Base-by-base conservation (phyloP, 2,113 vertebrate species). In the Lycaon pictus region DNA sequence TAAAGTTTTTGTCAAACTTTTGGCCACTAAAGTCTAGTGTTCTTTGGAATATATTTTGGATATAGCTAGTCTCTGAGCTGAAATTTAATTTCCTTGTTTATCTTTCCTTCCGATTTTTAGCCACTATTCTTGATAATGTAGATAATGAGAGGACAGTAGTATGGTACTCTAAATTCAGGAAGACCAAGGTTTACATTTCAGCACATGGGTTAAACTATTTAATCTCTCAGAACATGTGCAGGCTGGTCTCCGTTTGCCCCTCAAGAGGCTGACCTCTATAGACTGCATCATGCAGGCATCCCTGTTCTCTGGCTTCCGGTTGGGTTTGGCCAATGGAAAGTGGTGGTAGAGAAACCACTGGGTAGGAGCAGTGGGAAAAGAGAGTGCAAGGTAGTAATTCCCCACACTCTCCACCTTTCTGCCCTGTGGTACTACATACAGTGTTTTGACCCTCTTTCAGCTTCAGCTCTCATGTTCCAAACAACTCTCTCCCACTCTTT, bases 151-250 rank as follows among this genome's bases (percentile, higher is more conserved):
- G 11, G 43, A 22, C 12, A 58, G 20, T 16, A 63, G 80, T 20
- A 32, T 23, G 1, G 51, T 53, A 37, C 13, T 90, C 17, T 11
- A 63, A 5, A 79, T 67, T 88, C 65, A 58, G n/a, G 83, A 74
- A 92, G 27, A 92, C 32, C 17, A 35, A 53, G 11, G 65, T 83
- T 90, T 63, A 65, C 25, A 77, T 89, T 58, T 94, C 69, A 90
- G 56, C 53, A 5, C 7, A n/a, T 37, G 25, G 72, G 32, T 58
- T 15, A 8, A 60, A 71, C 27, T 25, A 35, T 20, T 67, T 77
- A 16, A 37, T 20, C 16, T 55, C 55, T 71, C n/a, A 77, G 71
- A 76, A 88, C n/a, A 3, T 11, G 29, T 9, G 35, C 20, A 5
- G 35, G 48, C 37, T 81, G 3, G 4, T 56, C 72, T 88, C 81